phyloP scores from a whole-genome alignment of 2,888 invertebrate genomes.

The Volucella inanis region DNA sequence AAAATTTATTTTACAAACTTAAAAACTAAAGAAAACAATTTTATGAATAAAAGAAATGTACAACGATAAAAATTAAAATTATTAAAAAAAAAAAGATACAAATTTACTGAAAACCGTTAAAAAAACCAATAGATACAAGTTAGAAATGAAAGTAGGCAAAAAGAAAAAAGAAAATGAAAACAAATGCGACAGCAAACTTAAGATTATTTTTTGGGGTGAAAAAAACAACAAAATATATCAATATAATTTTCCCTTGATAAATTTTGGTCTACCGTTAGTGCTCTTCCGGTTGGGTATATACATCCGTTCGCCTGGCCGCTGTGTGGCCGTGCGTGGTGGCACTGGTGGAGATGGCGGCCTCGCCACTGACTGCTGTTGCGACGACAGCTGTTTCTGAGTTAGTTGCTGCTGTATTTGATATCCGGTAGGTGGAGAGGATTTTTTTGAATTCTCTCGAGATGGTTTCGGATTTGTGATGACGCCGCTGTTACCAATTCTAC shows the following conservation, averaged over 20 bases:
- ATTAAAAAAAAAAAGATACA: not conserved
- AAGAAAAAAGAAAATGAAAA: not conserved
- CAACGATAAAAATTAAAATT: not conserved
- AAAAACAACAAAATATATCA: constrained; percentile 29
- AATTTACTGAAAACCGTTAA: not conserved
- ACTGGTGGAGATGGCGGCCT: constrained; percentile 69
- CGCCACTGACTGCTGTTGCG: constrained; percentile 76
- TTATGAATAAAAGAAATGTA: not conserved
- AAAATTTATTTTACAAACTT: constrained; percentile 39
- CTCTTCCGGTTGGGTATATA: constrained; percentile 77
- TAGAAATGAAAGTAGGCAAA: not conserved
- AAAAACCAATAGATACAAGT: constrained; percentile 8
- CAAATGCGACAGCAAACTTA: not conserved
- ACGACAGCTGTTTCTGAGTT: constrained; percentile 77
- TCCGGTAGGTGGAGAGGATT: constrained; percentile 80
- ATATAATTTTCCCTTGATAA: constrained; percentile 45
- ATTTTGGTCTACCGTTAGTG: constrained; percentile 76
- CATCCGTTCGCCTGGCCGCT: constrained; percentile 73
- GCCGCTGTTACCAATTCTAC: constrained; percentile 72
- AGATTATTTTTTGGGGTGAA: not conserved
- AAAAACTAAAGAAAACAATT: constrained; percentile 21
- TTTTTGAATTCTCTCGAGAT: constrained; percentile 82
- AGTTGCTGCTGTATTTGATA: constrained; percentile 78
- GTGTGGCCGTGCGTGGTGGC: constrained; percentile 70
- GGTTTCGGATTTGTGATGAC: constrained; percentile 80